Evolutionary conservation across 2,888 invertebrate species (phyloP), one percentile per base, ranked within the genome.

Genomic region (Poecilus cupreus): DNA sequence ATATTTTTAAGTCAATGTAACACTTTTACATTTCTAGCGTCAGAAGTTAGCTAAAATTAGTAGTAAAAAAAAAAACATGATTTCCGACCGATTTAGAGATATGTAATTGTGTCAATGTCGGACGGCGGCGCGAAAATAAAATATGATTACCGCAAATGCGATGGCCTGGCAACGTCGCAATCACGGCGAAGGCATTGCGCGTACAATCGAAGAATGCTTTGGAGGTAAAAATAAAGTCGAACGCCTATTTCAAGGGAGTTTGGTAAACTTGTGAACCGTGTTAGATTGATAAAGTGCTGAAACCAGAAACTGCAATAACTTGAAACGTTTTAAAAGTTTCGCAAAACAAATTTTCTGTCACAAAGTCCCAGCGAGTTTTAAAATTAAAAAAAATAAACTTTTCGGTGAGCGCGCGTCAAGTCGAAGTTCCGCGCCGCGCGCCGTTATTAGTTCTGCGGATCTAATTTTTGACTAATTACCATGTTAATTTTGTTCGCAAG

Each of bases 231-330:
- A 81, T 81, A 74, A 81, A 81, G 80, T 81, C 79, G 68, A 79
- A 46, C 64, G 80, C 80, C 80, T 57, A 75, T 81, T 75, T 75
- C 75, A 75, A 46, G 74, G 64, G 80, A 81, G 80, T 81, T 81
- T 81, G 60, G 60, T 74, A 81, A 81, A 81, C 80, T 81, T 74
- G 60, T 26, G 60, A 75, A 75, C 74, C 74, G 80, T 75, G 75
- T 75, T 75, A 81, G 80, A 81, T 81, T 81, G 80, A 81, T 81
- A 81, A 81, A 81, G 80, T 81, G 80, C 80, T 81, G 80, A 81
- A 81, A 81, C 80, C 80, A 81, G 80, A 81, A 81, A 81, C 80
- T 81, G 80, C 80, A 81, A 81, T 81, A 81, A 74, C 80, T 81
- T 74, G 80, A 74, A 81, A 81, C 80, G 80, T 74, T 81, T 81